Evolutionary conservation across 2,888 invertebrate genomes (phyloP), one percentile per base, ranked within the genome.

Genomic region (Andrena praecox): DNA sequence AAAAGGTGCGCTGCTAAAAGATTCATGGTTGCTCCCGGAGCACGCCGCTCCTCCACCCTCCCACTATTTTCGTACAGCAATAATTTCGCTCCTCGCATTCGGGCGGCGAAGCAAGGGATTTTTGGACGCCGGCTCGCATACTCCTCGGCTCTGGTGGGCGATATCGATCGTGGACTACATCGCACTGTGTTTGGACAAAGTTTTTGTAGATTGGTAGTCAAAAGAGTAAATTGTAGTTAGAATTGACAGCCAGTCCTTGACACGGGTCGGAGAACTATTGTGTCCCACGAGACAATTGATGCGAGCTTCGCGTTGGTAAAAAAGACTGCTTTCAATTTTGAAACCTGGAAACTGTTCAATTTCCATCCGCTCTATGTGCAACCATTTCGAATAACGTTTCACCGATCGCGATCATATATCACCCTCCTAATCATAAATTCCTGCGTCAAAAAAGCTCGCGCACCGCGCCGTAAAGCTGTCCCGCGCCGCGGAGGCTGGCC

Each of bases 1-100:
- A 90, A 90, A 90, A 87, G 82, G 83, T 84, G 74, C 84, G 85
- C 80, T 76, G 91, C 83, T 91, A 90, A 91, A 90, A 91, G 91
- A 91, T 91, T 91, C 91, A 91, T 87, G 89, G 86, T 84, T 80
- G 82, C 82, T 76, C 75, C 71, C 52, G 82, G 64, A 64, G 59
- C 60, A 64, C 59, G 52, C 48, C 62, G 29, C 50, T 33, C 29
- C 10, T 42, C 20, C 31, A 20, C 63, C 35, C 48, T 73, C 54
- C 33, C 63, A 48, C 70, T 48, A 48, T n/a, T 52, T 20, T 33
- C 59, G 56, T 80, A 79, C 80, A 71, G 83, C 81, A 89, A 87
- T 87, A 87, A 85, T 87, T 81, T 78, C 71, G 64, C 80, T n/a
- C 20, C 67, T 52, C 63, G n/a, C 33, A 35, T 63, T 60, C 73